Conservation (phyloP, 1,140 invertebrate species). For the Lanistes nyassanus region DNA sequence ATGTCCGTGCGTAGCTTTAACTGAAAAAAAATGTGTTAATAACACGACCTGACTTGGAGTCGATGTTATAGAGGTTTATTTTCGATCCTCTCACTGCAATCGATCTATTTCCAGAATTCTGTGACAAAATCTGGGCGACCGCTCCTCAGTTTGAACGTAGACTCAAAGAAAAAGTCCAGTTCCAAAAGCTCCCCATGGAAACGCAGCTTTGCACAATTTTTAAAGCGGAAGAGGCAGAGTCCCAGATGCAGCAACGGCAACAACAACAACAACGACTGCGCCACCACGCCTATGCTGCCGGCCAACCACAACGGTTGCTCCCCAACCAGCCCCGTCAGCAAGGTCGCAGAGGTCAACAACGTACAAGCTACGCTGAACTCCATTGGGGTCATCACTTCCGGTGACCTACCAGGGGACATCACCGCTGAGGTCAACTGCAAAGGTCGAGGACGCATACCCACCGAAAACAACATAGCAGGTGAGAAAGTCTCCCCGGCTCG, state of each 20-base stretch:
- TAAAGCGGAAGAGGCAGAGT: constrained; percentile 45
- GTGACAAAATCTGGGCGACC: constrained; percentile 29
- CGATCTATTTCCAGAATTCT: constrained; percentile 43
- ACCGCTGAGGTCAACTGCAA: constrained; percentile 9
- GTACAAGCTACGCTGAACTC: constrained; percentile 30
- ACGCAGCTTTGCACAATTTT: constrained; percentile 54
- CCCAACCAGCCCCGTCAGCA: constrained; percentile 28
- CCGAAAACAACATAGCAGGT: constrained; percentile 20
- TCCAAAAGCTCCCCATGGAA: constrained; percentile 51
- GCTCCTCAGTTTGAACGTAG: constrained; percentile 17
- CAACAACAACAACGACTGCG: constrained; percentile 47
- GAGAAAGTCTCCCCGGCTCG: neutral
- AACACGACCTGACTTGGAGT: no score
- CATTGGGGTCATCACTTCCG: constrained; percentile 21
- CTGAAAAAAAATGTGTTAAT: no score
- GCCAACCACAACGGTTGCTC: constrained; percentile 41
- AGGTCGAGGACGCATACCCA: constrained; percentile 5
- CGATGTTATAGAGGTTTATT: no score
- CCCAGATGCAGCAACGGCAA: constrained; percentile 31
- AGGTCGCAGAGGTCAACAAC: constrained; percentile 31
- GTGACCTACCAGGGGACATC: constrained; percentile 4
- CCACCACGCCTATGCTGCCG: constrained; percentile 23
- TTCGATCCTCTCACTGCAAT: neutral
- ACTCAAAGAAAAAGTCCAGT: constrained; percentile 42
- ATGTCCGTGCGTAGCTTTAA: no score